Base-by-base conservation (phyloP, 1,140 invertebrate genomes). In the Papilio dardanus region DNA sequence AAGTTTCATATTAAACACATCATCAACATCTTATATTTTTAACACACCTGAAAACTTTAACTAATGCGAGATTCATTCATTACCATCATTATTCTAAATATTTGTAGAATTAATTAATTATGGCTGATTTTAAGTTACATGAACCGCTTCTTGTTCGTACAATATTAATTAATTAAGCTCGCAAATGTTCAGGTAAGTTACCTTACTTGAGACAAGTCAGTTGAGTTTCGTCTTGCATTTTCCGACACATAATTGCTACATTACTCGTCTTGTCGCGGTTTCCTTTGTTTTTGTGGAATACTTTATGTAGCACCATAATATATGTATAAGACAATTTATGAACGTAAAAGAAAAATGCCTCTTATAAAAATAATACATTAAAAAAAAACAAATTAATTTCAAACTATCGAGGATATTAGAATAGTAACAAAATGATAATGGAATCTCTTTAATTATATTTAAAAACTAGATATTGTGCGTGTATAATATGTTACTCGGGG, bases 101-200 rank as follows among this genome's bases (percentile, higher is more conserved):
- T 77, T 83, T 81, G 83, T 83, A 77, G 75, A n/a, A n/a, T n/a
- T 81, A 81, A 84, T 85, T 37, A 37, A 79, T 81, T 69, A 77
- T 68, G 74, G 71, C 76, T 76, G 77, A 81, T 74, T 80, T 77
- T 35, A 80, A 82, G 82, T 85, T 82, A 88, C 83, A 85, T 74
- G 82, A 78, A 78, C 79, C 78, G 77, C 21, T 75, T 78, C 81
- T 79, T 83, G 85, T 86, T 88, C 82, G 85, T 84, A 86, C 81
- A 83, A 87, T 88, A 88, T 89, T 89, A 88, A 88, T 89, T 89
- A 88, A 90, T 88, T 88, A 88, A 86, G 84, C 81, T 81, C 77
- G 82, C 83, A 87, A 81, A 82, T 81, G 85, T 78, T 74, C 80
- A 78, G 68, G 78, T 80, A 84, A 88, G 75, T 75, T 80, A 83